A percentile compares a stretch with the other conserved stretches of the same genome.
Conservation (phyloP, 2,888 invertebrate species). For the Blera fallax region DNA sequence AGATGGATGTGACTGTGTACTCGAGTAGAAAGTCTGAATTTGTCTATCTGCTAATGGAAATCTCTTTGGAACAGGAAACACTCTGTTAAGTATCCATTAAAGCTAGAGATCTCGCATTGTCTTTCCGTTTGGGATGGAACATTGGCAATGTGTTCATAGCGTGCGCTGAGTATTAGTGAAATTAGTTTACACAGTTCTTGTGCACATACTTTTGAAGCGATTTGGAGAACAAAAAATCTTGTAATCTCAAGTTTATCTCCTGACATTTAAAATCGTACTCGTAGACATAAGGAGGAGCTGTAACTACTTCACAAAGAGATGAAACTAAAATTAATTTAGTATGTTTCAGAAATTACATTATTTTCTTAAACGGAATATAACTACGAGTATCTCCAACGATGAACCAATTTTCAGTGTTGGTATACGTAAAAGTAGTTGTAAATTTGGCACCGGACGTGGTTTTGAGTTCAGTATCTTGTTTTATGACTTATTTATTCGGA, state of each 20-base stretch:
- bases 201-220: background rate
- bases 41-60: conserved; percentile 58
- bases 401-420: no score
- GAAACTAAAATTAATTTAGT: no score
- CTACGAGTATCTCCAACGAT: no score
- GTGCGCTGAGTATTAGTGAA: conserved; percentile 6
- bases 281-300: no score
- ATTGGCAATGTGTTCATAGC: conserved; percentile 33
- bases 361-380: no score
- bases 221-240: background rate
- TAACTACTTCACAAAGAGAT: no score
- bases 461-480: no score
- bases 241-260: background rate
- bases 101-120: conserved; percentile 37
- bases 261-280: background rate
- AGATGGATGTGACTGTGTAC: conserved; percentile 39
- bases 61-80: conserved; percentile 56
- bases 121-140: conserved; percentile 31
- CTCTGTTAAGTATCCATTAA: conserved; percentile 63
- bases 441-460: no score
- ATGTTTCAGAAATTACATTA: no score
- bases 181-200: background rate
- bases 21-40: conserved; percentile 45
- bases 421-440: no score
- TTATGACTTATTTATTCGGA: no score